Evolutionary conservation across 2,888 invertebrate species (phyloP).

Genomic region (Hymenopus coronatus): DNA sequence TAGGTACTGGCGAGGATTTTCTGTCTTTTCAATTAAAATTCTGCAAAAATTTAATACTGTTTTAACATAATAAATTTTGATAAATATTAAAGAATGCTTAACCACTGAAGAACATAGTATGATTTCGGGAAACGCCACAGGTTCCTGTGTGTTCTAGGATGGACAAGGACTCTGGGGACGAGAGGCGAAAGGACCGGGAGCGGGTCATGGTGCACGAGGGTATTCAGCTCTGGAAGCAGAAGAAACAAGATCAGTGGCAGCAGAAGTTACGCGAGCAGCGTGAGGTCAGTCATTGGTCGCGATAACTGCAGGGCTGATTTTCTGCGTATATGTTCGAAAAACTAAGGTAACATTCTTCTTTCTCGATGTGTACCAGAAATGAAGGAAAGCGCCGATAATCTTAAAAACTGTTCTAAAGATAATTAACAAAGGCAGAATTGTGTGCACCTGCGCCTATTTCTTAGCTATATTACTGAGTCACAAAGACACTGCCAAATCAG

Average conservation of each 20-base stretch:
- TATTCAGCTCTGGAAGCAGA: slow-evolving; percentile 42
- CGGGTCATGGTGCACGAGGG: slow-evolving; percentile 44
- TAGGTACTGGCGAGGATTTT: no score
- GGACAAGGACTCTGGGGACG: slow-evolving; percentile 35
- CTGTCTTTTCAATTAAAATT: no score
- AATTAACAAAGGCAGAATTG: no score
- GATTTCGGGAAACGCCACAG: background rate
- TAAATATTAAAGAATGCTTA: background rate
- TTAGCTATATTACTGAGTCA: no score
- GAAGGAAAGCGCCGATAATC: background rate
- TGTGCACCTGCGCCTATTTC: no score
- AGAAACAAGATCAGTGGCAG: slow-evolving; percentile 44
- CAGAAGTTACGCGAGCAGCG: slow-evolving; percentile 45
- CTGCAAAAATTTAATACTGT: no score
- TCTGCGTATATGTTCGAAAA: background rate
- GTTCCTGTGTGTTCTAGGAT: slow-evolving; percentile 29
- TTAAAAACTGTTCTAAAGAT: no score
- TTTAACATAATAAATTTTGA: no score
- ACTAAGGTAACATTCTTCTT: background rate
- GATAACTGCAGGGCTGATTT: background rate
- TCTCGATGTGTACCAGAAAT: background rate
- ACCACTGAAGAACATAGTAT: background rate
- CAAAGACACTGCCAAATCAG: no score
- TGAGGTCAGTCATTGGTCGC: slow-evolving; percentile 40
- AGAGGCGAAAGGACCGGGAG: slow-evolving; percentile 42